Conservation (phyloP, 2,797 vertebrate species). For the Dipus sagitta region DNA sequence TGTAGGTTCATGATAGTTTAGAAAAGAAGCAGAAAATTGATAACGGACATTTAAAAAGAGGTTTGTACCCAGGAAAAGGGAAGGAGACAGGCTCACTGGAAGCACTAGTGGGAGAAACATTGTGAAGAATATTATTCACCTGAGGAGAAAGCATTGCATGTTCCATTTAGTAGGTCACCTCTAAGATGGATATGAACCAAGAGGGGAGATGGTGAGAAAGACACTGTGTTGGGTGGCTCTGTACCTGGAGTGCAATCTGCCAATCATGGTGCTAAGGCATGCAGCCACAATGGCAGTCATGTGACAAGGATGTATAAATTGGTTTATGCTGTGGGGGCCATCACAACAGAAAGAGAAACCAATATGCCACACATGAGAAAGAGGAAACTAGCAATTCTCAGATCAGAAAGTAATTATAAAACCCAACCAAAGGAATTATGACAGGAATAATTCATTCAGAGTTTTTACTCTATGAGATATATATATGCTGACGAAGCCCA, state of each 20-base stretch:
- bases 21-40: not conserved
- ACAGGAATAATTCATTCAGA: not conserved
- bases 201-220: not conserved
- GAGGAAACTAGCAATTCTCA: not conserved
- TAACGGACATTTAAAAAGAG: not conserved
- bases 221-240: not conserved
- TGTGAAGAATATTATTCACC: not conserved
- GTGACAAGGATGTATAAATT: too few relatives aligned
- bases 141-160: not conserved
- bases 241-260: not conserved
- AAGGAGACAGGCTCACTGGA: not conserved
- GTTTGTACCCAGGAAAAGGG: not conserved
- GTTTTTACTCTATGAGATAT: not conserved
- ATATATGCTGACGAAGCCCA: not conserved
- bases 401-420: not conserved
- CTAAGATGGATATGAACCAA: not conserved
- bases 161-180: not conserved
- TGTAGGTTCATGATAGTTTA: not conserved
- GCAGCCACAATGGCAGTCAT: not conserved
- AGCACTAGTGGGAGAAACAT: not conserved
- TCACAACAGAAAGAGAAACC: not conserved
- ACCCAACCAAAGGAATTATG: not conserved
- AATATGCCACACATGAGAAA: not conserved
- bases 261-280: accelerated
- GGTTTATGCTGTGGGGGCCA: not conserved